Evolutionary conservation across 35 echinoderm and acorn worm genomes (phyloP), one percentile per base, ranked within the genome.

Genomic region (Strongylocentrotus purpuratus): DNA sequence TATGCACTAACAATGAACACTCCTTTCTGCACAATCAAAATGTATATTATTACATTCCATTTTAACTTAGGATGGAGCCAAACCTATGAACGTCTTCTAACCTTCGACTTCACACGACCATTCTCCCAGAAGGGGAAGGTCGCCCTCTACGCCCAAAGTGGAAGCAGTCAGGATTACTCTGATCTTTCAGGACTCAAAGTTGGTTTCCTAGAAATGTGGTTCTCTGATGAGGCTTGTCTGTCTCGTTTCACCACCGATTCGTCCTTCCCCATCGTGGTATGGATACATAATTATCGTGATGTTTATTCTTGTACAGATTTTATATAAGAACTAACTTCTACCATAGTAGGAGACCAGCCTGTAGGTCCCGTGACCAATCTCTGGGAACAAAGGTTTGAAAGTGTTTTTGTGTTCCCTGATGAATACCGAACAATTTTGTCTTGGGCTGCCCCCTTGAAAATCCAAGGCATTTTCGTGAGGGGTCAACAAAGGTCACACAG

Each of bases 91-190:
- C 87, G 87, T 89, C 87, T 89, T 31, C 87, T 89, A 31, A 89
- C 87, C 45, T 89, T 89, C 87, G 87, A 41, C 33, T 89, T 89
- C 87, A 89, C 87, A 28, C 87, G 87, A 13, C 87, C 87, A 15
- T 89, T 89, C 33, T 89, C 31, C 5, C 87, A 89, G 31, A 89
- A 89, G 87, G 45, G 87, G 7, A 33, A 89, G 87, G 87, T 89
- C 33, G 87, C 87, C 87, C 87, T 89, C 87, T 89, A 89, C 33
- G 87, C 87, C 87, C 12, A 1, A 7, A 89, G 32, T 46, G 87
- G 87, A 45, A 89, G 87, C 33, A 89, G 87, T 89, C 87, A 89
- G 87, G 32, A 33, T 33, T 89, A 89, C 87, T 33, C 87, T 8
- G 87, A 89, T 89, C 87, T 89, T 9, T 89, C 87, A 18, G 87